Evolutionary conservation across 2,113 vertebrate species (phyloP).

Genomic region (Stictonetta naevosa): DNA sequence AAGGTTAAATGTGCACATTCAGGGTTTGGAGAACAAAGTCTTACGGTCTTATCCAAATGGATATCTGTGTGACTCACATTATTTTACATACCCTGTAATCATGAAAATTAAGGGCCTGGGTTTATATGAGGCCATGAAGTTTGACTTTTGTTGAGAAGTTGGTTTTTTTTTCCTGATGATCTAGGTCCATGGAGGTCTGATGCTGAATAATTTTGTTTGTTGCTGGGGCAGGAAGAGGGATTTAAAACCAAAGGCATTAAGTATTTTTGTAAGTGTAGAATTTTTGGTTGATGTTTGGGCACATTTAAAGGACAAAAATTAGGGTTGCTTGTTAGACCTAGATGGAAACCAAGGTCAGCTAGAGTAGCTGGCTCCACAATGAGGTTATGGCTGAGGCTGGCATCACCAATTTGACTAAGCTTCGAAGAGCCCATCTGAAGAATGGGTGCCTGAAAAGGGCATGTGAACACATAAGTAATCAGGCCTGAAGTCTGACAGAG

Average conservation of each 20-base stretch:
- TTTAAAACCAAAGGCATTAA: not conserved
- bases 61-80: conserved; percentile 22
- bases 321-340: not conserved
- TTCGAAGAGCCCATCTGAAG: not conserved
- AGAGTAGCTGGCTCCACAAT: not conserved
- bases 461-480: not conserved
- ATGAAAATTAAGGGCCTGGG: conserved; percentile 24
- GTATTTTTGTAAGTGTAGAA: not conserved
- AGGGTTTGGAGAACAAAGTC: conserved; percentile 21
- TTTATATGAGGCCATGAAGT: conserved; percentile 36
- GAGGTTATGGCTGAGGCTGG: not conserved
- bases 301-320: not conserved
- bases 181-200: rapidly evolving
- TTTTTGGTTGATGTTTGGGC: not conserved
- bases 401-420: not conserved
- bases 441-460: not conserved
- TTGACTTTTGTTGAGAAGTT: conserved; percentile 10
- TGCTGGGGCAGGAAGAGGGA: not conserved
- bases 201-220: not conserved
- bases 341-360: not conserved
- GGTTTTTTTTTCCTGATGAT: not conserved
- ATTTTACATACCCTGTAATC: conserved; percentile 23
- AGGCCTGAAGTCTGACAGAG: not conserved
- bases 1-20: conserved; percentile 47
- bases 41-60: not conserved